These are phyloP conservation scores for Natrix natrix DNA, from an alignment of 2,797 vertebrate species.

Conservation along the genomic window DNA sequence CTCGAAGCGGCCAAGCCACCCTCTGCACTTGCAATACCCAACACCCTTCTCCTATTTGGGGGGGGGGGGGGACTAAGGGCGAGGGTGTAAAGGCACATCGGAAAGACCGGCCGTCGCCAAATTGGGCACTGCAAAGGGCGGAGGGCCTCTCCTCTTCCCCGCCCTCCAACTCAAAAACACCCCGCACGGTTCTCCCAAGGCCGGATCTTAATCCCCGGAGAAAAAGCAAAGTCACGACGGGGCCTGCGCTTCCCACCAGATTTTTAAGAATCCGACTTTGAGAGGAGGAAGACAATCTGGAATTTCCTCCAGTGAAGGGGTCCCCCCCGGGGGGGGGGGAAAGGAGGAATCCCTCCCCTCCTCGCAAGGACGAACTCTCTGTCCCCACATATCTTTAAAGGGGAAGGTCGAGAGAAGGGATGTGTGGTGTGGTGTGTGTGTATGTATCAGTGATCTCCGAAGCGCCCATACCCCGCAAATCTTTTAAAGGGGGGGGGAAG, in stretches of 20 bases:
- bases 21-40: neutral
- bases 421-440: neutral
- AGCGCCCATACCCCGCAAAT: too few species aligned
- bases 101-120: neutral
- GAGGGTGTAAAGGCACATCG: too few species aligned
- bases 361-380: neutral
- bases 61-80: too few species aligned
- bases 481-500: too few species aligned
- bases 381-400: neutral
- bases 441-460: too few species aligned
- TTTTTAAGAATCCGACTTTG: neutral
- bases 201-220: neutral
- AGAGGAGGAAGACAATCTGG: neutral
- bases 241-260: neutral
- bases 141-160: neutral
- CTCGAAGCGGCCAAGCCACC: too few species aligned
- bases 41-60: neutral
- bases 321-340: too few species aligned
- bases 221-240: neutral
- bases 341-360: too few species aligned
- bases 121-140: neutral
- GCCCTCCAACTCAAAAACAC: neutral
- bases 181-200: neutral
- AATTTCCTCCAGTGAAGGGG: neutral
- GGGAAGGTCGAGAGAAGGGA: neutral